Conservation (phyloP, 2,888 invertebrate genomes). For the Xestia xanthographa region DNA sequence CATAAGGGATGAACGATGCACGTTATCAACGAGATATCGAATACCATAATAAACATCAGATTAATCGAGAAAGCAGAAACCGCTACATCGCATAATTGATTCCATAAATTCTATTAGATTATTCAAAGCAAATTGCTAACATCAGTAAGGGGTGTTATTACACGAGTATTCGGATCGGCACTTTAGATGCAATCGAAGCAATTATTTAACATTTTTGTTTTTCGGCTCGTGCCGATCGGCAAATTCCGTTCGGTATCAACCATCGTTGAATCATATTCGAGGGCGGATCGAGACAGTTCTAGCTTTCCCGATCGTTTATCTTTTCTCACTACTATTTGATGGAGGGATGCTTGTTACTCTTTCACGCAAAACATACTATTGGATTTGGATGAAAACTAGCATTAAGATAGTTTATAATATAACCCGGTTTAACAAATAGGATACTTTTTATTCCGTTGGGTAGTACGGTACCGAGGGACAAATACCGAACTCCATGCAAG, state of each 20-base stretch:
- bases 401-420: background rate
- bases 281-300: background rate
- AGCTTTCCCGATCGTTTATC: background rate
- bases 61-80: conserved; percentile 53
- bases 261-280: background rate
- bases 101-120: conserved; percentile 49
- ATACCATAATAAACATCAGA: conserved; percentile 43
- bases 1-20: conserved; percentile 24
- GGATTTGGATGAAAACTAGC: background rate
- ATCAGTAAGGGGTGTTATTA: conserved; percentile 23
- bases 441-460: background rate
- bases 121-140: conserved; percentile 54
- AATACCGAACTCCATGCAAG: background rate
- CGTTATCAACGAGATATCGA: conserved; percentile 43
- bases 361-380: background rate
- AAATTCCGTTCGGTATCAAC: background rate
- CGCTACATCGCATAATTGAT: conserved; percentile 46
- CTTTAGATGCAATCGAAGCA: background rate
- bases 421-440: background rate
- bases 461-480: background rate
- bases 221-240: background rate
- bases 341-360: background rate
- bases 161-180: background rate
- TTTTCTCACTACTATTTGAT: background rate
- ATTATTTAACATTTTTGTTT: background rate